Base-by-base conservation (phyloP, 2,888 invertebrate genomes). In the Drosophila anceps region DNA sequence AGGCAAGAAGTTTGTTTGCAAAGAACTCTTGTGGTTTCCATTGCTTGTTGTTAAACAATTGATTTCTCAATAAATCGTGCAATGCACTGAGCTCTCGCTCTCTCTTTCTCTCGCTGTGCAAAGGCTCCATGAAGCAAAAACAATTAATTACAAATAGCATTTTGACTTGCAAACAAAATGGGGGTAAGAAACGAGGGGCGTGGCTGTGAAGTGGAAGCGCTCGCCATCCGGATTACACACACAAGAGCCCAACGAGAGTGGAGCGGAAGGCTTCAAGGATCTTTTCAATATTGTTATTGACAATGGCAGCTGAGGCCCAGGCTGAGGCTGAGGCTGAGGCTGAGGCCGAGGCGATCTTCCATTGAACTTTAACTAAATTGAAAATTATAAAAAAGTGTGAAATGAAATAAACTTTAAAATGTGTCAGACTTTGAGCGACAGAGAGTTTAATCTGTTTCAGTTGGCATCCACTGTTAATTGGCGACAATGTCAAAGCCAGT, bases 61-160 rank as follows among this genome's bases (percentile, higher is more conserved):
- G 85, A 86, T 90, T 86, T 86, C 90, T 84, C 90, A 86, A 86
- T 86, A 86, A 86, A 86, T 86, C 88, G 90, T 90, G 70, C 88
- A 90, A 75, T 90, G 85, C 87, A 84, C 90, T 88, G 88, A 58
- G 57, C 58, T 20, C 65, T 35, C 29, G 50, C 48, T 18, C 46
- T 4, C 27, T 2, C 20, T 20, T 63, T 39, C 46, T 35, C 55
- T 35, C 43, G 29, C 29, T 66, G 48, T 29, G 54, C 46, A 50
- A 55, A 60, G 80, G 73, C 85, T 78, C 72, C 81, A 76, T 85
- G 74, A 67, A 70, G 90, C 84, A 86, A 86, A 86, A 90, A 86
- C 85, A 86, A 86, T 86, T 86, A 86, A 86, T 86, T 86, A 86
- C 85, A 90, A 90, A 88, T 86, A 81, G 85, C 88, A 86, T 90